These are phyloP conservation scores for Drosophila setosimentum DNA, from an alignment of 2,888 invertebrate species.

Conservation along the genomic window DNA sequence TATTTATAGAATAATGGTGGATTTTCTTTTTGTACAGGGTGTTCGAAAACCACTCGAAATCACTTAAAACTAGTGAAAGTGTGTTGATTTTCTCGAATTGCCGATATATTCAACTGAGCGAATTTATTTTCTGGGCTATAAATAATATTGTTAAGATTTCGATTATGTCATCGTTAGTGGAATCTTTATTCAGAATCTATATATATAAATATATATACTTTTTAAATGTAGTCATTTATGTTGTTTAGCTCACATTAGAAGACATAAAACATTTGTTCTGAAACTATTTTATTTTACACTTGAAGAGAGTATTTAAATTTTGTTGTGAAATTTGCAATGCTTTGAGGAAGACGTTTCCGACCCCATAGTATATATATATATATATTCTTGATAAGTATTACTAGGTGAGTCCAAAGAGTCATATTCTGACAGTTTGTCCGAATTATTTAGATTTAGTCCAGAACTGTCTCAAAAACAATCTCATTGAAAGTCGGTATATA, in stretches of 20 bases:
- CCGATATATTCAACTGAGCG: background rate
- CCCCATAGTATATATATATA: background rate
- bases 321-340: background rate
- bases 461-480: background rate
- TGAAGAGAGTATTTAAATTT: background rate
- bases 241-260: background rate
- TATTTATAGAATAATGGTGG: conserved; percentile 12
- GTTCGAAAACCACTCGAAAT: background rate
- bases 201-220: background rate
- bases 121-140: background rate
- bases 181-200: background rate
- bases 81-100: background rate
- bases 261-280: background rate
- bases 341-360: background rate
- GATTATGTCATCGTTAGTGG: background rate
- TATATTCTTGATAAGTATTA: background rate
- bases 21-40: background rate
- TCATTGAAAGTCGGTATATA: too few species aligned
- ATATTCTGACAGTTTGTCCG: background rate
- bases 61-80: background rate
- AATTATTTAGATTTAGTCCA: background rate
- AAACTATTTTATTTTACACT: background rate
- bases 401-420: background rate
- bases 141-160: conserved; percentile 1
- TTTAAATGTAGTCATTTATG: background rate